Evolutionary conservation across 2,888 invertebrate species (phyloP).

Genomic region (Tipula helvola): DNA sequence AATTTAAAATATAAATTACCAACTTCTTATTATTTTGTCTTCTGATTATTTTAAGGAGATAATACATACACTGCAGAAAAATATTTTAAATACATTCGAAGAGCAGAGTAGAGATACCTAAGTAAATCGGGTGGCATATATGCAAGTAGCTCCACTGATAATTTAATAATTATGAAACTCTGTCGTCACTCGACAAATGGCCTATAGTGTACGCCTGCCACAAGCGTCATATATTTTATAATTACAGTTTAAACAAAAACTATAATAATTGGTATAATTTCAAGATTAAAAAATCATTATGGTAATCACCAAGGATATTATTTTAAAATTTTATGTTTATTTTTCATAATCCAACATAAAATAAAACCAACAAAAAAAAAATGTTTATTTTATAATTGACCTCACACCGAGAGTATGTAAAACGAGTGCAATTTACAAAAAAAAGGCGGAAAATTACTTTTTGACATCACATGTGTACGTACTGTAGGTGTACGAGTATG

Average conservation of each 20-base stretch:
- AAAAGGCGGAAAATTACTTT: not conserved
- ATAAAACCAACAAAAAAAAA: not conserved
- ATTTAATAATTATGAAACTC: no score
- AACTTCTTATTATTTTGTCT: no score
- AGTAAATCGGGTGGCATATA: no score
- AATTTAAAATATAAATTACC: no score
- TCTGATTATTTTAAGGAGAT: no score
- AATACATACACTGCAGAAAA: no score
- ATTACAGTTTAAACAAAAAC: not conserved
- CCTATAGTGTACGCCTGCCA: no score
- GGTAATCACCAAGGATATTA: not conserved
- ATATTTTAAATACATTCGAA: no score
- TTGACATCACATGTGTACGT: not conserved
- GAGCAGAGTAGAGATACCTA: no score
- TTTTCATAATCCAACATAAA: not conserved
- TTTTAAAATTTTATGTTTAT: not conserved
- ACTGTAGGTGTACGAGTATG: not conserved
- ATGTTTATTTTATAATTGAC: not conserved
- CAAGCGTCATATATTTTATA: not conserved
- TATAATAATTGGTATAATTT: not conserved
- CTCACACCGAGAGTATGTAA: not conserved
- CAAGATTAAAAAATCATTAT: not conserved
- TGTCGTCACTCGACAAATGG: no score
- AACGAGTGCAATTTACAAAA: not conserved
- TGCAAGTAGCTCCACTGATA: no score